Evolutionary conservation across 2,113 vertebrate species (phyloP), one percentile per base, ranked within the genome.

Genomic region (Uria aalge): DNA sequence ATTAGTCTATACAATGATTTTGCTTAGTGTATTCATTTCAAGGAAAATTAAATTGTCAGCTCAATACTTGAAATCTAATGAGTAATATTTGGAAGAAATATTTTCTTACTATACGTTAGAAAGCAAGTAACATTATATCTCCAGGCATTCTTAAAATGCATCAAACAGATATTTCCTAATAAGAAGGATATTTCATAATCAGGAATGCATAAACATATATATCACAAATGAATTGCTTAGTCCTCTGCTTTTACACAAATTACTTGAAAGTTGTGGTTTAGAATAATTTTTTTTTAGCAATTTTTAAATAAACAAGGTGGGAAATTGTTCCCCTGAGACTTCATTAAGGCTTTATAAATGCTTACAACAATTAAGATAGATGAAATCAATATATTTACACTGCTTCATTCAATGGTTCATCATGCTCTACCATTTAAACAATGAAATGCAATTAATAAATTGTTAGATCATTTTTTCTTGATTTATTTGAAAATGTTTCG

Each of bases 381-480:
- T 94, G 12, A 93, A 97, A 97, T 97, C 43, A 71, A 97, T 97
- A 91, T 95, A 97, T 98, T 98, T 98, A 94, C 75, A 96, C 96
- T 96, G 52, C 56, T 97, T 97, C 90, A 89, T 96, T 98, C 77
- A 96, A 67, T 77, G 67, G 85, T 93, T 97, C 97, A 97, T 95
- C 63, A 88, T 72, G 30, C 59, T 92, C 85, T 96, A 97, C 81
- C 76, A 91, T 96, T 95, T 94, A 95, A 98, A 97, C 56, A 97
- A 96, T 95, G 90, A 98, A 97, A 98, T 90, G 72, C 36, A 97
- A 97, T 98, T 98, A 98, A 98, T 97, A 97, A 96, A 96, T 96
- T 71, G 32, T 92, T 94, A 92, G 89, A 94, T 96, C 11, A 88
- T 95, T 98, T 98, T 94, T 94, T 96, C 90, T 95, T 93, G 36